Evolutionary conservation across 2,888 invertebrate species (phyloP).

Genomic region (Cylindroiulus punctatus): DNA sequence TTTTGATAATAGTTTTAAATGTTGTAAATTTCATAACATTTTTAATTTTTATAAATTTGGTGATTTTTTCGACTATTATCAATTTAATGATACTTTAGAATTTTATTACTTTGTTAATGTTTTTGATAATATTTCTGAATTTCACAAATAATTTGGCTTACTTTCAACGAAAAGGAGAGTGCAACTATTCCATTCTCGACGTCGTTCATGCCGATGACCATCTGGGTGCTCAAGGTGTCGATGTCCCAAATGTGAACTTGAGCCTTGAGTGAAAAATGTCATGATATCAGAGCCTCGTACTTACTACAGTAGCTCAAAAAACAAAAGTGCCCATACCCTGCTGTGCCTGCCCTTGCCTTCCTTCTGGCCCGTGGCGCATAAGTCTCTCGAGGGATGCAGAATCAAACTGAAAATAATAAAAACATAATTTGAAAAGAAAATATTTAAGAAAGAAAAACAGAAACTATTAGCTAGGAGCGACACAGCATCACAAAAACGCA

Average conservation of each 20-base stretch:
- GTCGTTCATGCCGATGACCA: constrained; percentile 91
- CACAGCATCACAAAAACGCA: too few species aligned
- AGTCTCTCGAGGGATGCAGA: constrained; percentile 85
- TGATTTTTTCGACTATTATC: too few species aligned
- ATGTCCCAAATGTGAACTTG: constrained; percentile 94
- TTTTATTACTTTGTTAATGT: too few species aligned
- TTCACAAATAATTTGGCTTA: not conserved
- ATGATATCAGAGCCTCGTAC: not conserved
- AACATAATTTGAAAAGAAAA: not conserved
- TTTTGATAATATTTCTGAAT: too few species aligned
- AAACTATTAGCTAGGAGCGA: too few species aligned
- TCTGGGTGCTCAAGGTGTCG: constrained; percentile 85
- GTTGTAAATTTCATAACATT: too few species aligned
- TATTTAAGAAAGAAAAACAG: too few species aligned
- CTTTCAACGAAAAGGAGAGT: constrained; percentile 86
- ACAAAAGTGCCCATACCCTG: constrained; percentile 54
- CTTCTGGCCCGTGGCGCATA: constrained; percentile 89
- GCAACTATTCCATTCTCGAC: constrained; percentile 87
- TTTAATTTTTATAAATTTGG: too few species aligned
- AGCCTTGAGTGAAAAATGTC: constrained; percentile 61
- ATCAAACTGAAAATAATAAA: constrained; percentile 75
- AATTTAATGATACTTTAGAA: too few species aligned
- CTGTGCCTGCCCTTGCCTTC: constrained; percentile 58
- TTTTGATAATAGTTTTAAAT: too few species aligned
- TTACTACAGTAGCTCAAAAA: not conserved